Percentiles rank a stretch among this genome's conserved stretches.
Evolutionary conservation across 2,888 invertebrate species (phyloP).

Genomic region (Gisinianus flammeolus): DNA sequence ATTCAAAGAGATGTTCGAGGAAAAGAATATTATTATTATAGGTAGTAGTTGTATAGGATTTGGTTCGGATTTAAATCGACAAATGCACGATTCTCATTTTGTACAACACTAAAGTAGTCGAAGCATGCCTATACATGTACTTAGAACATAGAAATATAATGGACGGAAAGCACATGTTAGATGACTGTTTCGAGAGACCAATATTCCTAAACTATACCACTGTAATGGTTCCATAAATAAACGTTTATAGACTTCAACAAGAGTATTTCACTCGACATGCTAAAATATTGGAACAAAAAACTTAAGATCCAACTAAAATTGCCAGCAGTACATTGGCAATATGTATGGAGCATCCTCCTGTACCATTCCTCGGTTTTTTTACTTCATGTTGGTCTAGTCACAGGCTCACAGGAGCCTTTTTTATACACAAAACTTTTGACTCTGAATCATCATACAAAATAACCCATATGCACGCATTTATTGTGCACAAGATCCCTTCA

Average conservation of each 20-base stretch:
- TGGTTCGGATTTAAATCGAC: not conserved
- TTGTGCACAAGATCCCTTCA: not conserved
- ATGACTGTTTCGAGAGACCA: constrained; percentile 12
- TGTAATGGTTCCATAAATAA: constrained; percentile 29
- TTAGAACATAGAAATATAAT: not conserved
- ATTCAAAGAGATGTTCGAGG: not conserved
- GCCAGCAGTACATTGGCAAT: too few species aligned
- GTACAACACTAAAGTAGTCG: not conserved
- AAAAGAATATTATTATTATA: not conserved
- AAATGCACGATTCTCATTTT: not conserved
- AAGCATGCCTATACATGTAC: too few species aligned
- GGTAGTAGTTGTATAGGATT: not conserved
- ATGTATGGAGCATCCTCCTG: too few species aligned
- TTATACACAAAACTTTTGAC: not conserved
- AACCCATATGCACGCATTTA: not conserved
- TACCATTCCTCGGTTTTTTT: too few species aligned
- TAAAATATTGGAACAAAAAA: constrained; percentile 14
- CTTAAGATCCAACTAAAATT: not conserved
- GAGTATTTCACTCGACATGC: constrained; percentile 29
- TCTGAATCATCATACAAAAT: not conserved
- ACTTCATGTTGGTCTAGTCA: too few species aligned
- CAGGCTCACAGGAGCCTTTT: not conserved
- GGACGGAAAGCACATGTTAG: constrained; percentile 20
- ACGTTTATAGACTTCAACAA: constrained; percentile 30
- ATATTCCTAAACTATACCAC: constrained; percentile 17